These are phyloP conservation scores for Cnemophilus loriae DNA, from an alignment of 2,113 vertebrate species.

Conservation along the genomic window DNA sequence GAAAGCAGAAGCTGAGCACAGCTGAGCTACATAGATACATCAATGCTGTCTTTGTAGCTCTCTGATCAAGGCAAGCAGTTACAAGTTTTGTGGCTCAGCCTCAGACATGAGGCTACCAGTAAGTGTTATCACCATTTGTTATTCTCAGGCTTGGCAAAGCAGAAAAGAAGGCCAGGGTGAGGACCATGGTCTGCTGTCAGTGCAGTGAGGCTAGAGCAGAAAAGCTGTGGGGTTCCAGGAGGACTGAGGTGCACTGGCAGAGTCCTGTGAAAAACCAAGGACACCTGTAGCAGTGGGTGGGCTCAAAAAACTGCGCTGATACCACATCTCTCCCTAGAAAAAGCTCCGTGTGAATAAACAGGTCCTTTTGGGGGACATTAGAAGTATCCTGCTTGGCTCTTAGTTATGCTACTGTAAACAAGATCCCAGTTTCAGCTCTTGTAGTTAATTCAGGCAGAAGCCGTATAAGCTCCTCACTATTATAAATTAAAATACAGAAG, in stretches of 20 bases:
- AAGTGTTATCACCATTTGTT: neutral
- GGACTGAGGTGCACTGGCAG: neutral
- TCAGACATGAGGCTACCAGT: neutral
- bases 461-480: neutral
- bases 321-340: neutral
- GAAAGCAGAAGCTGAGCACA: neutral
- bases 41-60: neutral
- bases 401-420: neutral
- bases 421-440: neutral
- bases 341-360: neutral
- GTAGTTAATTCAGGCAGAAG: neutral
- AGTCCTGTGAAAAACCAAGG: neutral
- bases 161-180: neutral
- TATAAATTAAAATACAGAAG: neutral
- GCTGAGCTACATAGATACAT: neutral
- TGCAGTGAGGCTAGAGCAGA: neutral
- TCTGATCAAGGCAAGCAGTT: neutral
- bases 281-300: fast-evolving
- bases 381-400: neutral
- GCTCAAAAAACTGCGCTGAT: neutral
- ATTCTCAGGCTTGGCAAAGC: neutral
- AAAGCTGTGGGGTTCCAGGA: neutral
- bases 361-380: neutral
- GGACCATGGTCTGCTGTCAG: neutral
- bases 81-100: neutral